Percentiles rank a stretch among this genome's conserved stretches.
Conservation (phyloP, 1,140 invertebrate genomes). For the Temnothorax nylanderi region DNA sequence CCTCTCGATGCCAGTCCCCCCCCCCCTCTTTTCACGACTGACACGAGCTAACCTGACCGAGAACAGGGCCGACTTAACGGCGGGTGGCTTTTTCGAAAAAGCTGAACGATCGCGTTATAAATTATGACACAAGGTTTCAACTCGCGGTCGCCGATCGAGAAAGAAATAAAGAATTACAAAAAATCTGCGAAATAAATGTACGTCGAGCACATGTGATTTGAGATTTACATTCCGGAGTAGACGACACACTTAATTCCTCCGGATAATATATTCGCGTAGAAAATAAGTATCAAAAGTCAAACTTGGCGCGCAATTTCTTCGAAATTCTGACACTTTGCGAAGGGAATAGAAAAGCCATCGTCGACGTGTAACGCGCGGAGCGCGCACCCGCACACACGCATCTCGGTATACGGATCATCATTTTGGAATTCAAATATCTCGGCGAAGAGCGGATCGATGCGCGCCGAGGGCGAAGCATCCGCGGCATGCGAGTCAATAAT, state of each 20-base stretch:
- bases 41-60: constrained; percentile 47
- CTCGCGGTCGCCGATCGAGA: not conserved
- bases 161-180: not conserved
- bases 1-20: not conserved
- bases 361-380: not conserved
- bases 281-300: too few relatives aligned
- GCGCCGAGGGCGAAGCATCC: not conserved
- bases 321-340: not conserved
- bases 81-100: constrained; percentile 14
- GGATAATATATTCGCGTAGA: too few relatives aligned
- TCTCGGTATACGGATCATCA: not conserved
- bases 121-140: not conserved
- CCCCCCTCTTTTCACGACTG: not conserved
- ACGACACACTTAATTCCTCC: too few relatives aligned
- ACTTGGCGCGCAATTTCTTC: too few relatives aligned
- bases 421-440: constrained; percentile 29
- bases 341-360: not conserved
- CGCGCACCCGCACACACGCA: not conserved
- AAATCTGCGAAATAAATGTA: too few relatives aligned
- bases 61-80: constrained; percentile 53
- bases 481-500: constrained; percentile 22
- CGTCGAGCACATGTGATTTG: too few relatives aligned
- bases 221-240: too few relatives aligned
- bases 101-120: not conserved
- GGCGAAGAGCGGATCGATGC: constrained; percentile 8